Evolutionary conservation across 1,140 invertebrate genomes (phyloP).

Genomic region (Pseudoatta argentina): DNA sequence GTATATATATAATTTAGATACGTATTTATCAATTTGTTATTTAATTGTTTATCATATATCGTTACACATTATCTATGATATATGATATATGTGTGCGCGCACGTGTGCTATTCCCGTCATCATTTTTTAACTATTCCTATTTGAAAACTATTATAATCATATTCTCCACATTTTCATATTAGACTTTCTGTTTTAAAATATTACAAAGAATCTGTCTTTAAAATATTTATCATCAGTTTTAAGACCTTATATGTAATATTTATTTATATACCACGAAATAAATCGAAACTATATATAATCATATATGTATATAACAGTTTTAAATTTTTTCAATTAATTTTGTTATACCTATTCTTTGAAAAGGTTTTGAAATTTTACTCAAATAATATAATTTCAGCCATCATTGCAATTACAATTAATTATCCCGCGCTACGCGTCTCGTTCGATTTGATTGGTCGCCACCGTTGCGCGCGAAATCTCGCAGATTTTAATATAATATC

Average conservation of each 20-base stretch:
- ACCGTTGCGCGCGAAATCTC: not conserved
- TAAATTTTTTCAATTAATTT: not conserved
- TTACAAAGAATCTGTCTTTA: too few relatives aligned
- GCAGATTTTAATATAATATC: not conserved
- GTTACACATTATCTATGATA: not conserved
- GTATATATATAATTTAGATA: not conserved
- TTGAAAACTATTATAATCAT: too few relatives aligned
- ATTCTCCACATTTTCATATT: too few relatives aligned
- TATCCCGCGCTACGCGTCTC: not conserved
- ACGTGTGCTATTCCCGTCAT: too few relatives aligned
- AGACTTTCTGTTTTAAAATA: too few relatives aligned
- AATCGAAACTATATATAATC: not conserved
- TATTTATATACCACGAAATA: too few relatives aligned
- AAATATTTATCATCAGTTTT: too few relatives aligned
- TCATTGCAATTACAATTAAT: not conserved
- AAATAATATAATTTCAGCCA: not conserved
- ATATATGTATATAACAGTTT: not conserved
- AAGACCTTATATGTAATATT: too few relatives aligned
- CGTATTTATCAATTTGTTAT: not conserved
- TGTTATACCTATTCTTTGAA: not conserved
- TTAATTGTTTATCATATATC: not conserved
- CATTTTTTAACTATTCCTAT: too few relatives aligned
- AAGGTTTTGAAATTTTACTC: not conserved
- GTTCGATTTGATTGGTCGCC: not conserved
- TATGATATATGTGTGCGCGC: too few relatives aligned